Evolutionary conservation across 2,888 invertebrate genomes (phyloP), one percentile per base, ranked within the genome.

Genomic region (Mythimna albipuncta): DNA sequence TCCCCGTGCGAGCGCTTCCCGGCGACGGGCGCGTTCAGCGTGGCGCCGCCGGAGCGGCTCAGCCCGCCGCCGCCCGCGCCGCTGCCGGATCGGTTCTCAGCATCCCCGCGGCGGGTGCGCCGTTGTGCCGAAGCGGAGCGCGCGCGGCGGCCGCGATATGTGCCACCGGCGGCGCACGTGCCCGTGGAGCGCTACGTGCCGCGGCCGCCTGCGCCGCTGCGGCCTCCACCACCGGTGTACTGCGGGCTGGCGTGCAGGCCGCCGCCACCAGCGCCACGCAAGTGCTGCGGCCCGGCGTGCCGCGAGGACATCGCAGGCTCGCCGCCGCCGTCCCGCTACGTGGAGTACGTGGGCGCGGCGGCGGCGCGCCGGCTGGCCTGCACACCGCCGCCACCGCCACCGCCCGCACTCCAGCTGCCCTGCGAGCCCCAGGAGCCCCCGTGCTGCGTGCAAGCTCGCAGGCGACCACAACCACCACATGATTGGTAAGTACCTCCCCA

Each of bases 161-260:
- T 97, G 82, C 97, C 97, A 32, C 97, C 97, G 9, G 97, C 97
- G 77, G 97, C 97, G 21, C 98, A 98, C 92, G 97, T 97, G 88
- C 97, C 97, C 21, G 97, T 97, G 83, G 97, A 98, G 94, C 97
- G 98, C 86, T 98, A 98, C 91, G 97, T 97, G 84, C 97, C 97
- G 71, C 96, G 97, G 87, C 97, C 96, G 78, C 96, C 96, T 55
- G 95, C 95, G 68, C 95, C 95, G 84, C 89, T 93, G 85, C 94
- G 95, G 61, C 93, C 94, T 64, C 94, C 94, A 47, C 96, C 96
- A 69, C 97, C 97, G 83, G 96, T 96, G 63, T 97, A 97, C 91
- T 97, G 97, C 85, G 96, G 96, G 82, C 88, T 96, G 91, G 94
- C 95, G 84, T 96, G 96, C 90, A 91, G 95, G 87, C 93, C 95